These are phyloP conservation scores for Shinisaurus crocodilurus DNA, from an alignment of 2,113 vertebrate species.

Conservation along the genomic window DNA sequence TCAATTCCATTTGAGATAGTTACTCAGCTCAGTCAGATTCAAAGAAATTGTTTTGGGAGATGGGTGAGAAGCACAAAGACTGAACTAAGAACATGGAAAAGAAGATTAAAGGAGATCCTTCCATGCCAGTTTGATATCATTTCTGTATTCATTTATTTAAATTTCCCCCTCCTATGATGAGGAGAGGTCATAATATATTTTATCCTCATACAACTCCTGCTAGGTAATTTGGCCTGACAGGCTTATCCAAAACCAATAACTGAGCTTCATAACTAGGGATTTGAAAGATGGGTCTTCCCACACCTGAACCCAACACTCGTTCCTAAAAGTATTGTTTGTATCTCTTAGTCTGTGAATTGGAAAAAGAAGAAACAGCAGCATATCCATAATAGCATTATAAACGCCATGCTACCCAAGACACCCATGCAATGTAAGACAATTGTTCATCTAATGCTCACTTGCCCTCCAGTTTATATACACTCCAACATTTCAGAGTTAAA, in stretches of 20 bases:
- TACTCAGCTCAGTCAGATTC: conserved; percentile 48
- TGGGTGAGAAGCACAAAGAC: conserved; percentile 25
- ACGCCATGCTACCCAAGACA: background rate
- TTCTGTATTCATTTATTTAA: conserved; percentile 16
- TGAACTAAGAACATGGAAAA: background rate
- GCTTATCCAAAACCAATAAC: background rate
- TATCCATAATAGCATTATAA: background rate
- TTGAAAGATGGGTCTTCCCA: background rate
- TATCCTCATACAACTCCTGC: conserved; percentile 8
- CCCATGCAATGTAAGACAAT: background rate
- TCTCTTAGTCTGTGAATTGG: background rate
- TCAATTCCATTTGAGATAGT: conserved; percentile 39
- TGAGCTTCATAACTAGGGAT: background rate
- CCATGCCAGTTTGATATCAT: background rate
- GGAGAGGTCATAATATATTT: background rate
- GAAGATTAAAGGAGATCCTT: background rate
- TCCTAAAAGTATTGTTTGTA: background rate
- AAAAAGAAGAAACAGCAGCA: background rate
- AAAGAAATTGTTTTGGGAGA: conserved; percentile 14
- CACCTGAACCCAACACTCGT: background rate
- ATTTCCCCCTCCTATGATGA: background rate
- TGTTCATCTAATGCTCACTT: background rate
- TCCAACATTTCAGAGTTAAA: background rate
- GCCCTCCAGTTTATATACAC: background rate
- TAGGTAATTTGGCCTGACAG: background rate